Percentiles rank a stretch among this genome's conserved stretches.
Evolutionary conservation across 2,888 invertebrate genomes (phyloP).

Genomic region (Ecliptopera silaceata): DNA sequence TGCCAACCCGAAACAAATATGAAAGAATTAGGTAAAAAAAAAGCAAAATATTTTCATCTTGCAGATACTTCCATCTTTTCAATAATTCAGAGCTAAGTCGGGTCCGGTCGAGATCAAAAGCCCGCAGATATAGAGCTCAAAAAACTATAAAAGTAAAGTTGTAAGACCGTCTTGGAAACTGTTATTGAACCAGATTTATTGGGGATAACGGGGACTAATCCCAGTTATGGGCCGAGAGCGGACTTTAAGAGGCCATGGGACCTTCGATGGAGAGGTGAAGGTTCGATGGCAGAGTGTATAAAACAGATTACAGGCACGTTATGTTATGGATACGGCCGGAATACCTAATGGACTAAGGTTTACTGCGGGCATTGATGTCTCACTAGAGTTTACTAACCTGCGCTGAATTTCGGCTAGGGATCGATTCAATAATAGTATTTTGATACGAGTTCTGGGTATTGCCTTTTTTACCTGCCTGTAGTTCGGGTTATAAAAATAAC

Average conservation of each 20-base stretch:
- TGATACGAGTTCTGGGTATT: slow-evolving; percentile 1
- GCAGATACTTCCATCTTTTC: slow-evolving; percentile 33
- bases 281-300: slow-evolving; percentile 38
- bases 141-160: slow-evolving; percentile 49
- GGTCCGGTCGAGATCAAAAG: slow-evolving; percentile 36
- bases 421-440: slow-evolving; percentile 15
- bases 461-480: neutral
- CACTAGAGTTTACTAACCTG: slow-evolving; percentile 23
- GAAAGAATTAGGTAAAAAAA: slow-evolving; percentile 19
- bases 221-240: slow-evolving; percentile 34
- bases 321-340: slow-evolving; percentile 37
- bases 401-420: slow-evolving; percentile 5
- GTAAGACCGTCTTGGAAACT: slow-evolving; percentile 42
- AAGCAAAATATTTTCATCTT: slow-evolving; percentile 25
- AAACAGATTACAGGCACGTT: slow-evolving; percentile 39
- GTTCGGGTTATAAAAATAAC: too few species aligned
- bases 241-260: slow-evolving; percentile 36
- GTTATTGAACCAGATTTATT: slow-evolving; percentile 52
- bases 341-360: slow-evolving; percentile 38
- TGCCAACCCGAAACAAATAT: slow-evolving; percentile 7
- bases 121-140: slow-evolving; percentile 41
- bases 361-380: slow-evolving; percentile 34
- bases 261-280: slow-evolving; percentile 34
- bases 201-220: slow-evolving; percentile 43
- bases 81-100: slow-evolving; percentile 38